Evolutionary conservation across 53 echinoderm and acorn worm genomes (phyloP), one percentile per base, ranked within the genome.

Genomic region (Stichopus horrens): DNA sequence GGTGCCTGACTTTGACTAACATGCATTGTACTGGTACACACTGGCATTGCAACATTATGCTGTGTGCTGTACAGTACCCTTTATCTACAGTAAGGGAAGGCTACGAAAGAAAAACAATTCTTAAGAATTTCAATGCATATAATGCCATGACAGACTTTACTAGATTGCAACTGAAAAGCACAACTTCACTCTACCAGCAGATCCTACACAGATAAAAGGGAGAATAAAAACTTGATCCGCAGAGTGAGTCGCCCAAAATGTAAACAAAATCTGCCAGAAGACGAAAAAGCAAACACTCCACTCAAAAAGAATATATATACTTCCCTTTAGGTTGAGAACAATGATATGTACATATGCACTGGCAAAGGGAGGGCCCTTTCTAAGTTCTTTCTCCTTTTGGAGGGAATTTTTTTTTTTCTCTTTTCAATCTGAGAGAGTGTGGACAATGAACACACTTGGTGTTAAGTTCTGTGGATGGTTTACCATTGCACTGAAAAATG

Each of bases 161-260:
- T 37, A 2, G 37, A 37, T 37, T 37, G 37, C 37, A 37, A 37
- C 37, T 67, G 13, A 67, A 7, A 16, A 71, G 63, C 63, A 63
- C 63, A 63, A 63, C 63, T 63, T 63, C 11, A 63, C 0, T 71
- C 71, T 71, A 81, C 81, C 81, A 81, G 81, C 81, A 81, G 22
- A 81, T 57, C 9, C 81, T 81, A 51, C 56, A 6, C 57, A 81
- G 6, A 57, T 13, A 57, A 81, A 81, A 79, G 10, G 79, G 37
- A 37, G 37, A 79, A 51, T 14, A 79, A 55, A 55, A 79, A 79
- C 53, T 79, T 79, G 79, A 79, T 79, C 79, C 54, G 8, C 79
- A 9, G 79, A 5, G 20, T 57, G 57, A 81, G 81, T 22, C 81
- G 56, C 81, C 81, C 81, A 81, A 21, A 81, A 81, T 81, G 81